phyloP scores from a whole-genome alignment of 2,113 vertebrate species.

The Monopterus albus region DNA sequence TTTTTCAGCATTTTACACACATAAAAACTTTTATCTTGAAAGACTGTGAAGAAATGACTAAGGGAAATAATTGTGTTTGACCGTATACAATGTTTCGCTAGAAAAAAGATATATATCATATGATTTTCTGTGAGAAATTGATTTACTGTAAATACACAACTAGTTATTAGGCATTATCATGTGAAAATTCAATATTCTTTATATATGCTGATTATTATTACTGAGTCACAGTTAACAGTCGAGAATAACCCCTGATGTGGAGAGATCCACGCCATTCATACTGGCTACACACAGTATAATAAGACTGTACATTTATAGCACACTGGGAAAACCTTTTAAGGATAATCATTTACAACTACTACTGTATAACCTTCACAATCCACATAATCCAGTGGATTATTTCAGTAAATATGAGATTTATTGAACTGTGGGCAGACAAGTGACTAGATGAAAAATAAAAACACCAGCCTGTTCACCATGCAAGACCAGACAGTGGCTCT shows the following conservation, averaged over 20 bases:
- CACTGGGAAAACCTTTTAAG: constrained; percentile 67
- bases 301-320: constrained; percentile 66
- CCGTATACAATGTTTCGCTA: background rate
- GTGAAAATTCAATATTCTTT: background rate
- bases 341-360: constrained; percentile 79
- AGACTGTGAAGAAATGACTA: constrained; percentile 3
- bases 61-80: background rate
- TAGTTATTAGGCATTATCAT: background rate
- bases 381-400: constrained; percentile 75
- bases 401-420: constrained; percentile 77
- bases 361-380: constrained; percentile 78
- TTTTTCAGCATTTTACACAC: too few species aligned
- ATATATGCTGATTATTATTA: background rate
- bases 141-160: background rate
- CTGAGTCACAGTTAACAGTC: too few species aligned
- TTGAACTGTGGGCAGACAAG: constrained; percentile 43
- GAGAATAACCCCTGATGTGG: too few species aligned
- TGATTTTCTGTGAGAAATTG: too few species aligned
- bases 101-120: too few species aligned
- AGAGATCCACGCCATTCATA: too few species aligned
- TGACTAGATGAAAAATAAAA: constrained; percentile 53
- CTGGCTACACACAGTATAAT: background rate
- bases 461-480: constrained; percentile 24
- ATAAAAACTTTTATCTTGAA: background rate
- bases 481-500: constrained; percentile 10